These are phyloP conservation scores for Archips xylosteana DNA, from an alignment of 2,888 invertebrate genomes.

Conservation along the genomic window DNA sequence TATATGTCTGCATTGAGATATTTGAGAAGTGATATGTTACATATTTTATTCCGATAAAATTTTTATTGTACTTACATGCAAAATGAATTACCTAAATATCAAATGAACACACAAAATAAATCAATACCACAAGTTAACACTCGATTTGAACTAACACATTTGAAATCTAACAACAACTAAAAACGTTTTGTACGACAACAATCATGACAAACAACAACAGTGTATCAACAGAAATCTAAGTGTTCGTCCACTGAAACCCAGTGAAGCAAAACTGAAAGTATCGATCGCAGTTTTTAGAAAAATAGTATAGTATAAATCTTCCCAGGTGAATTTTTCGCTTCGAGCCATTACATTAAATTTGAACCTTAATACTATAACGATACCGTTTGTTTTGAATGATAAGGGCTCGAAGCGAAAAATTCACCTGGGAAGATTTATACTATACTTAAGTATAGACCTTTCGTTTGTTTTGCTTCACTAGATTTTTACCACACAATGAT, in stretches of 20 bases:
- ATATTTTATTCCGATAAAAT: not conserved
- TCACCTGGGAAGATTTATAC: too few species aligned
- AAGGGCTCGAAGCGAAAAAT: too few species aligned
- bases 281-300: not conserved
- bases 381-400: too few species aligned
- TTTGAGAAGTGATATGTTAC: not conserved
- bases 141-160: slow-evolving; percentile 16
- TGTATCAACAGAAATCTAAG: slow-evolving; percentile 39
- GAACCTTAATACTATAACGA: too few species aligned
- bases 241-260: slow-evolving; percentile 39
- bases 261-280: slow-evolving; percentile 27
- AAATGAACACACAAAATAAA: slow-evolving; percentile 26
- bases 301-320: not conserved
- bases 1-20: not conserved
- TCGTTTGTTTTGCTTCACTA: slow-evolving; percentile 40
- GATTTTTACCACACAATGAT: slow-evolving; percentile 52
- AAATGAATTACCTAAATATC: slow-evolving; percentile 4
- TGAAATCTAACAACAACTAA: slow-evolving; percentile 26
- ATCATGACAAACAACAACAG: slow-evolving; percentile 36
- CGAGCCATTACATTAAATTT: too few species aligned
- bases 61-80: slow-evolving; percentile 26
- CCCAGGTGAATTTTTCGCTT: too few species aligned
- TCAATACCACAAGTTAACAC: slow-evolving; percentile 23
- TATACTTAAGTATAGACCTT: not conserved
- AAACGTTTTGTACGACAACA: slow-evolving; percentile 36